Percentiles rank a stretch among this genome's conserved stretches.
Evolutionary conservation across 2,113 vertebrate genomes (phyloP).

Genomic region (Raphicerus campestris): DNA sequence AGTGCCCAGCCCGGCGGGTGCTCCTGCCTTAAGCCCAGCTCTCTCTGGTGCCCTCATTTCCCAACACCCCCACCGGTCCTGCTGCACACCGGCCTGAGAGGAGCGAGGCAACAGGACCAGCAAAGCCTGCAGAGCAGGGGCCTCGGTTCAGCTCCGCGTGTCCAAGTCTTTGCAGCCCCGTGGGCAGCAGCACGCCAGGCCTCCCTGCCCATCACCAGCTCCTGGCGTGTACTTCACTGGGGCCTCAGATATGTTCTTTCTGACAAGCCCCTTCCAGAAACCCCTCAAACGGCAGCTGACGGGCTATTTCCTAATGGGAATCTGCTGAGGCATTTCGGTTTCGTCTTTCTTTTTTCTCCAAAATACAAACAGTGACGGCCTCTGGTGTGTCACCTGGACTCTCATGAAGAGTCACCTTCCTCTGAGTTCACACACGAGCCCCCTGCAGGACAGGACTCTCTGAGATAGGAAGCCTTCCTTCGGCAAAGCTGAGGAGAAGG

Average conservation of each 20-base stretch:
- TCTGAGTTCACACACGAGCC: background rate
- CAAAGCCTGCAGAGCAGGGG: rapidly evolving
- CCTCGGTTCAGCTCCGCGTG: background rate
- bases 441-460: rapidly evolving
- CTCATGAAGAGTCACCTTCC: background rate
- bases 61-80: background rate
- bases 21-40: background rate
- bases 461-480: background rate
- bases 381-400: rapidly evolving
- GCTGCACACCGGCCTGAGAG: background rate
- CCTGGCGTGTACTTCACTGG: background rate
- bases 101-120: rapidly evolving
- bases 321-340: background rate
- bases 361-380: too few relatives aligned
- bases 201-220: background rate
- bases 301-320: background rate
- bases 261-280: background rate
- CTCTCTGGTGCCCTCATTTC: too few relatives aligned
- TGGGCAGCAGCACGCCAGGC: background rate
- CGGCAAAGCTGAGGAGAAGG: rapidly evolving
- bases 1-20: background rate
- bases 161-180: background rate
- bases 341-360: too few relatives aligned
- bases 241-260: rapidly evolving
- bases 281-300: background rate